Base-by-base conservation (phyloP, 1,140 invertebrate genomes). In the Homalodisca vitripennis region DNA sequence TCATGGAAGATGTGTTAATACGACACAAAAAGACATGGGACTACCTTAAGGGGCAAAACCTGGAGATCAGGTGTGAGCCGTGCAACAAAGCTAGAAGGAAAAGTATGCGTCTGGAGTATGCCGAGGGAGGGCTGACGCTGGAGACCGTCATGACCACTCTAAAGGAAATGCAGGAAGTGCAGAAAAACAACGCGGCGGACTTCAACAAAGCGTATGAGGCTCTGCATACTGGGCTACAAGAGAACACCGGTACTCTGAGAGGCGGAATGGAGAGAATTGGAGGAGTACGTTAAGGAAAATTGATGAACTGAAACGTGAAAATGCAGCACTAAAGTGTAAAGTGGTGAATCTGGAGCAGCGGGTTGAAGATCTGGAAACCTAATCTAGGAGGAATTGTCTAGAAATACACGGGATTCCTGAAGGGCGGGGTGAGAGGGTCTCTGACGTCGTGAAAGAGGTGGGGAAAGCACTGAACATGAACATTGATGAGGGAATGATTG, bases 391-490 rank as follows among this genome's bases (percentile, higher is more conserved):
- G 22, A 53, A 53, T 24, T 53, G 12, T 24, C 22, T 53, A 24
- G 48, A 53, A 24, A 53, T 53, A 3, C 48, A 53, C 3, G 48
- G 48, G 48, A 24, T 53, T 14, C 48, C 48, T 53, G 48, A 53
- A 24, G 48, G 20, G 20, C 6, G 22, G 22, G 48, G 22, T 12
- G 48, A 53, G 20, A 53, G 22, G 3, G 48, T 53, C n/a, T n/a
- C n/a, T 24, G 48, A 53, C 3, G 22, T 53, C 22, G 64, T 66
- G 1, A 32, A 46, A 20, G 27, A 66, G 13, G 64, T 66, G 12
- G 64, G 64, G 1, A 46, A 46, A 13, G 64, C 64, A 1, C 24
- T 66, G 34, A 47, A 66, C n/a, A 29, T 66, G 3, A 29, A n/a
- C 6, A 47, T 66, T 24, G 13, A 47, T 3, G 64, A 24, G 1